Evolutionary conservation across 2,113 vertebrate species (phyloP).

Genomic region (Crotalus viridis): DNA sequence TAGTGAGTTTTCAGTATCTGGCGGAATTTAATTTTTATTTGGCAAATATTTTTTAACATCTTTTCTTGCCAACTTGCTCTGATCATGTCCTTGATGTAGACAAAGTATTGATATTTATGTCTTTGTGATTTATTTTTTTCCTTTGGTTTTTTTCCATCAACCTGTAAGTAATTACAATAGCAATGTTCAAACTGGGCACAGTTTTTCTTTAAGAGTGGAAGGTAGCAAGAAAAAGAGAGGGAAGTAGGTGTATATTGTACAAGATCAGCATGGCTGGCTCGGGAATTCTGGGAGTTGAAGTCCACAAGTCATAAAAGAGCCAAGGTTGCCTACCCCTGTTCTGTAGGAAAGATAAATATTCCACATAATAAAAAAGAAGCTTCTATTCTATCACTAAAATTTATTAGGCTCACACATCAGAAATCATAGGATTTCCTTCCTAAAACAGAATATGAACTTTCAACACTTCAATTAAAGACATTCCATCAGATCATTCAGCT

Average conservation of each 20-base stretch:
- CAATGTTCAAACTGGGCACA: not conserved
- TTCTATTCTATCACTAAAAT: not conserved
- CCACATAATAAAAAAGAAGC: not conserved
- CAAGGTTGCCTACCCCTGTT: no score
- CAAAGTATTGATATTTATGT: not conserved
- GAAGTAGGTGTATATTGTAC: not conserved
- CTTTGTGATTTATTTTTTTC: not conserved
- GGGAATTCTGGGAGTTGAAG: no score
- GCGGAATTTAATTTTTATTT: not conserved
- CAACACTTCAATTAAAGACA: not conserved
- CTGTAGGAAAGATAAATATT: not conserved
- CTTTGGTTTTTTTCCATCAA: not conserved
- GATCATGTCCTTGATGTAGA: not conserved
- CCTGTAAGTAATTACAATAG: not conserved
- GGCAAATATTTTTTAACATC: not conserved
- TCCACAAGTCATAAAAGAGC: no score
- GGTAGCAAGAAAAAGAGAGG: not conserved
- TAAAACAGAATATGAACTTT: not conserved
- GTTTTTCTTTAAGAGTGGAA: not conserved
- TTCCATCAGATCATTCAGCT: not conserved
- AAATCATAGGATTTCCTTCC: not conserved
- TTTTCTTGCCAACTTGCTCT: not conserved
- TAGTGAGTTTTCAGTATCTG: not conserved
- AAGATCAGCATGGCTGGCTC: not conserved
- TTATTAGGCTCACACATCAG: not conserved